Percentiles rank a stretch among this genome's conserved stretches.
These are phyloP conservation scores for Trinectes maculatus DNA, from an alignment of 2,113 vertebrate genomes.

Conservation along the genomic window DNA sequence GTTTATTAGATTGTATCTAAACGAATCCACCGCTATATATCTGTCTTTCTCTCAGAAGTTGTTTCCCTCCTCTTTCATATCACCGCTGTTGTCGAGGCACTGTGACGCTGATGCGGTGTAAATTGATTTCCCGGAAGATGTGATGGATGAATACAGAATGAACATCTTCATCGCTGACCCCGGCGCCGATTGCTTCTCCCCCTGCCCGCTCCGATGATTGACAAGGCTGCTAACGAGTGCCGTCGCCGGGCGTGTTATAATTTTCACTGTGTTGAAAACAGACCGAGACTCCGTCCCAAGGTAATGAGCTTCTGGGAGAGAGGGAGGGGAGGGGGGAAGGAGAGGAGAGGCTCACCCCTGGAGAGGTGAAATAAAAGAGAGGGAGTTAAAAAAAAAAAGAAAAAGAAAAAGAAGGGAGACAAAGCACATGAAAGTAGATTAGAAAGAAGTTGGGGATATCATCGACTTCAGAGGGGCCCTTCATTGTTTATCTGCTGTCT, in stretches of 20 bases:
- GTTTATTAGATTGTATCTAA: constrained; percentile 72
- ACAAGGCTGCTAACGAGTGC: constrained; percentile 83
- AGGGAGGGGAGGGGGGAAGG: constrained; percentile 7
- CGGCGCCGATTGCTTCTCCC: constrained; percentile 75
- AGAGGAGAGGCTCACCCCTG: constrained; percentile 39
- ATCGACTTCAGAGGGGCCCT: constrained; percentile 59
- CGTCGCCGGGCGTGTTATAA: constrained; percentile 80
- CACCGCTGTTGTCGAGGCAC: constrained; percentile 60
- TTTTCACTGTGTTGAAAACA: constrained; percentile 79
- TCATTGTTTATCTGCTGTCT: constrained; percentile 70
- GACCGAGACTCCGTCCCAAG: constrained; percentile 54
- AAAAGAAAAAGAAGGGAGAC: constrained; percentile 61
- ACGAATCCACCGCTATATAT: constrained; percentile 49
- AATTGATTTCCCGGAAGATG: constrained; percentile 83
- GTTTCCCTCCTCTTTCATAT: constrained; percentile 66
- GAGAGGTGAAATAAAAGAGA: constrained; percentile 69
- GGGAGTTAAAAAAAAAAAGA: constrained; percentile 63
- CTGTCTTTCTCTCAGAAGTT: constrained; percentile 60
- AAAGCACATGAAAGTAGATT: constrained; percentile 75
- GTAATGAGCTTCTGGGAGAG: constrained; percentile 74
- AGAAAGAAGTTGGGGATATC: constrained; percentile 74
- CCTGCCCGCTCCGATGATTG: constrained; percentile 73
- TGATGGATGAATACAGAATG: constrained; percentile 83
- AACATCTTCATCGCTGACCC: constrained; percentile 81
- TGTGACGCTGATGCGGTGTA: constrained; percentile 75